These are phyloP conservation scores for Hippocampus guttulatus DNA, from an alignment of 2,113 vertebrate genomes.

Conservation along the genomic window DNA sequence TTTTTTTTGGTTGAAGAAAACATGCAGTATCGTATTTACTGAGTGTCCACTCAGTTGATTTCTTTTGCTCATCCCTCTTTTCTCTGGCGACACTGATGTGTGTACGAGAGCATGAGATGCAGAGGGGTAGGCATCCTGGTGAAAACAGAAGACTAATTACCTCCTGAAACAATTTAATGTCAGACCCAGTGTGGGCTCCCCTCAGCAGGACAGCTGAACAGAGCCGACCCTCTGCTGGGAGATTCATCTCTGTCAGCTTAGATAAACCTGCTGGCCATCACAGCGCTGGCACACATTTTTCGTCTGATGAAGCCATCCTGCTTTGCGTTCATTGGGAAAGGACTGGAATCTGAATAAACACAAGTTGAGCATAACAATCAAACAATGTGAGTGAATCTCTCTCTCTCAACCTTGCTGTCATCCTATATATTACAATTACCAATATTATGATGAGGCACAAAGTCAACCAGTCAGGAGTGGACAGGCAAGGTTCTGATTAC, in stretches of 20 bases:
- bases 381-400: background rate
- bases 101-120: conserved; percentile 24
- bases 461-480: too few species aligned
- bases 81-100: conserved; percentile 14
- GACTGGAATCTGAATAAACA: conserved; percentile 57
- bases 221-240: conserved; percentile 77
- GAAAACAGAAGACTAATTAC: conserved; percentile 83
- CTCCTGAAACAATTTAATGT: conserved; percentile 86
- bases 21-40: background rate
- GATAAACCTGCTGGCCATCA: conserved; percentile 83
- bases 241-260: conserved; percentile 84
- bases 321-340: conserved; percentile 30
- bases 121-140: conserved; percentile 43
- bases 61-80: conserved; percentile 1
- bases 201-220: conserved; percentile 78
- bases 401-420: too few species aligned
- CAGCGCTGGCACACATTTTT: conserved; percentile 69
- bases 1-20: too few species aligned
- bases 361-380: conserved; percentile 24
- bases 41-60: background rate
- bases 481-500: too few species aligned
- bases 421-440: too few species aligned
- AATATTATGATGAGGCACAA: too few species aligned
- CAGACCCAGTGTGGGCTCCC: conserved; percentile 75
- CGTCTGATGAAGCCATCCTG: conserved; percentile 59